Evolutionary conservation across 2,113 vertebrate species (phyloP), one percentile per base, ranked within the genome.

Genomic region (Lepus americanus): DNA sequence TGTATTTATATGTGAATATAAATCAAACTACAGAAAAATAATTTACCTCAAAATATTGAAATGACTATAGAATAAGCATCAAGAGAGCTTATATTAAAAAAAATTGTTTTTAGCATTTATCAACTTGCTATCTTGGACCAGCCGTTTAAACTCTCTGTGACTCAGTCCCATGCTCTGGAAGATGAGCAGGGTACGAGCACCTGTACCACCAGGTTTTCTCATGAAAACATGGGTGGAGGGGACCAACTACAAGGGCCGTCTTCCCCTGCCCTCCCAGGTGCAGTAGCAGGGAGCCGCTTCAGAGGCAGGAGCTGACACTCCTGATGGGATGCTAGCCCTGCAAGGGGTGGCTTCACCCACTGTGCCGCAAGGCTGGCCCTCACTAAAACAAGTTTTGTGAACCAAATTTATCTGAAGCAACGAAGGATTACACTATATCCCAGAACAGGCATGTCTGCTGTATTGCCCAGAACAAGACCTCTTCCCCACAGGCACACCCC

Each of bases 1-100:
- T 39, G 9, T 80, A 4, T 27, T 80, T 13, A 19, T 5, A 39
- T 20, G 23, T n/a, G 51, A 74, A 69, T 77, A 33, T 64, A 31
- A 27, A 70, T 19, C 31, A 36, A 61, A 51, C 63, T 69, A 14
- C 36, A 67, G 27, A 29, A 6, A 16, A n/a, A 20, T 6, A 16
- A 1, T 36, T 20, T 66, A 61, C 19, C 19, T 59, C 14, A 25
- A 67, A 0, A 39, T 3, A 23, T 22, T 36, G 59, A 81, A 87
- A 31, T 67, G 19, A 11, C 14, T n/a, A 4, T 3, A 6, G 31
- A 31, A 16, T 9, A 12, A 16, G 4, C 1, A 6, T 3, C 9
- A 9, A 3, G 20, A 55, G 9, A 36, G 0, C 12, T 19, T 8
- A 4, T 13, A 5, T 0, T 1, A n/a, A 23, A 11, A 4, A 19